Evolutionary conservation across 30 jellyfish, hydroid and myxozoan genomes (phyloP).

Genomic region (Hydractinia symbiolongicarpus): DNA sequence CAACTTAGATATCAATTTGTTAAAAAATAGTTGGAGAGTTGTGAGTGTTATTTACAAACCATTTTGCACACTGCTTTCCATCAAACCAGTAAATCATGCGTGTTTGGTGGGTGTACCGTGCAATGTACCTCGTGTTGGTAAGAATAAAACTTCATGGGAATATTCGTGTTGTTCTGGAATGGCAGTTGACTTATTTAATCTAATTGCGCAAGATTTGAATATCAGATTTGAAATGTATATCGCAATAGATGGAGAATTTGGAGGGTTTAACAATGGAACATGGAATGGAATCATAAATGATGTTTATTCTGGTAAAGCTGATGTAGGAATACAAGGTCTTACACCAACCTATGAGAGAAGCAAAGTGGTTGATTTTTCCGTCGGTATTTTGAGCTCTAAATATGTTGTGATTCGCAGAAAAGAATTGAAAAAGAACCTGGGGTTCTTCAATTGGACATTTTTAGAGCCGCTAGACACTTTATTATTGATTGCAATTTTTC

Average conservation of each 20-base stretch:
- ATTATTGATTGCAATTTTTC: too few species aligned
- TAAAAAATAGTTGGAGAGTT: too few species aligned
- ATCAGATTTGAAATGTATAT: not conserved
- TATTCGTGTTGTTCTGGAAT: conserved; percentile 2
- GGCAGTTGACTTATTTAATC: not conserved
- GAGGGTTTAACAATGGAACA: not conserved
- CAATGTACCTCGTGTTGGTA: not conserved
- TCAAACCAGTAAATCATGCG: too few species aligned
- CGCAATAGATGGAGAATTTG: conserved; percentile 14
- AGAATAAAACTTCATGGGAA: not conserved
- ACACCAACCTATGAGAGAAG: not conserved
- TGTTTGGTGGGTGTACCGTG: too few species aligned
- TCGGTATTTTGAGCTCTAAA: not conserved
- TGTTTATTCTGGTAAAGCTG: conserved; percentile 8
- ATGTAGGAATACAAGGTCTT: conserved; percentile 10
- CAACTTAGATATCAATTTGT: too few species aligned
- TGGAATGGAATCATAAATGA: conserved; percentile 20
- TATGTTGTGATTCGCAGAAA: not conserved
- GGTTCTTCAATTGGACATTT: not conserved
- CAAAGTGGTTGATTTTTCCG: conserved; percentile 14
- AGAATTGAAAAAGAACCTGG: too few species aligned
- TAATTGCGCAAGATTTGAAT: not conserved
- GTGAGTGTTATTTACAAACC: too few species aligned
- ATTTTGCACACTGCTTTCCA: too few species aligned
- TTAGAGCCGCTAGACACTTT: not conserved